Base-by-base conservation (phyloP, 2,113 vertebrate genomes). In the Solea senegalensis region DNA sequence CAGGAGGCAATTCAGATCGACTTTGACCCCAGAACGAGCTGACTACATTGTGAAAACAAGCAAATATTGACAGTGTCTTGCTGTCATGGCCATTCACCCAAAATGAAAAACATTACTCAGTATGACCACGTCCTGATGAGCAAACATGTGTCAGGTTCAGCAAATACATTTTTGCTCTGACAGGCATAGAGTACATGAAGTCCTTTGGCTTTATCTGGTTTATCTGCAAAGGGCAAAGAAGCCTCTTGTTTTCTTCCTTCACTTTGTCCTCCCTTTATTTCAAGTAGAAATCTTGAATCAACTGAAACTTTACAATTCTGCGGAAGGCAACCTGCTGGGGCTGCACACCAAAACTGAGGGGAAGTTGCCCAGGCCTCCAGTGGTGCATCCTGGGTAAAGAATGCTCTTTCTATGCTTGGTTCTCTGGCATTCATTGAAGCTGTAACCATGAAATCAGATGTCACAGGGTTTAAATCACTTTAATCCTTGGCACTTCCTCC, bases 371-470 rank as follows among this genome's bases (percentile, higher is more conserved):
- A 40, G 63, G 73, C 82, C 50, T 87, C 76, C 75, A 53, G 65
- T 62, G 74, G 69, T 77, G 83, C 80, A 89, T 92, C 86, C 85
- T 78, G 82, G 85, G 73, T 27, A 78, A 85, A 91, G 85, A 90
- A 93, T 21, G 27, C 50, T 75, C 83, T 84, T 91, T 93, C 92
- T 67, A 90, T 79, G 63, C 64, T 64, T 13, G 26, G 64, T 28
- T 54, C 74, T 65, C 66, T 43, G 78, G 69, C 62, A 63, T 89
- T 89, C 79, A 86, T 69, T 83, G 87, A 77, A 76, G 60, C 76
- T 79, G 65, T 84, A 86, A 68, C 77, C 81, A 62, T 88, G 84
- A 92, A 91, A 84, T 86, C 74, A 80, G 80, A 86, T 85, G 78
- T 88, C 87, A 85, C 77, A 46, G 55, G 34, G 34, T 82, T 88